Percentiles rank a stretch among this genome's conserved stretches.
These are phyloP conservation scores for Mycalesis mineus DNA, from an alignment of 2,888 invertebrate genomes.

Conservation along the genomic window DNA sequence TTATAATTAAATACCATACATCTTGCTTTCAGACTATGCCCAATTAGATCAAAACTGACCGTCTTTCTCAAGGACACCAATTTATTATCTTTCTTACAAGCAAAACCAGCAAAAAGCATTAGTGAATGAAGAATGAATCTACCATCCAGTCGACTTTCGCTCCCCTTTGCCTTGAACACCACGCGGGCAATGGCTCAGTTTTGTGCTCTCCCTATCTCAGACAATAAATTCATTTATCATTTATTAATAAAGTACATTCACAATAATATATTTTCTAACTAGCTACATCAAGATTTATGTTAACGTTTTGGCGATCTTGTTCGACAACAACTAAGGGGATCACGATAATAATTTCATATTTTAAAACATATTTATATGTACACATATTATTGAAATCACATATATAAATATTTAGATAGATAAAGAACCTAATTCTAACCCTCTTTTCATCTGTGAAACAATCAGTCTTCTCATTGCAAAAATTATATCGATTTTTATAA, in stretches of 20 bases:
- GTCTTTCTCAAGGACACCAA: too few relatives aligned
- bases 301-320: slow-evolving; percentile 23
- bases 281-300: slow-evolving; percentile 18
- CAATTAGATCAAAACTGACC: too few relatives aligned
- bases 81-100: too few relatives aligned
- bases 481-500: slow-evolving; percentile 65
- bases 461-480: slow-evolving; percentile 77
- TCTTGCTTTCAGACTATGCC: too few relatives aligned
- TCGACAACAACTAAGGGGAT: slow-evolving; percentile 22
- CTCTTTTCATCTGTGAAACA: slow-evolving; percentile 66
- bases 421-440: slow-evolving; percentile 65
- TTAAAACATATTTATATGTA: slow-evolving; percentile 17
- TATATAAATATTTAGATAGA: slow-evolving; percentile 64
- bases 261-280: slow-evolving; percentile 17
- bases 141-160: too few relatives aligned
- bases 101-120: too few relatives aligned
- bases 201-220: slow-evolving; percentile 25
- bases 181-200: too few relatives aligned
- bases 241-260: slow-evolving; percentile 15
- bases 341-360: slow-evolving; percentile 16
- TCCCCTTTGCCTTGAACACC: too few relatives aligned
- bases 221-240: slow-evolving; percentile 29
- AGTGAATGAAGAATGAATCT: too few relatives aligned
- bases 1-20: too few relatives aligned
- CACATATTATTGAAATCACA: slow-evolving; percentile 42